phyloP scores from a whole-genome alignment of 2,888 invertebrate genomes.

The Ctena decussata region DNA sequence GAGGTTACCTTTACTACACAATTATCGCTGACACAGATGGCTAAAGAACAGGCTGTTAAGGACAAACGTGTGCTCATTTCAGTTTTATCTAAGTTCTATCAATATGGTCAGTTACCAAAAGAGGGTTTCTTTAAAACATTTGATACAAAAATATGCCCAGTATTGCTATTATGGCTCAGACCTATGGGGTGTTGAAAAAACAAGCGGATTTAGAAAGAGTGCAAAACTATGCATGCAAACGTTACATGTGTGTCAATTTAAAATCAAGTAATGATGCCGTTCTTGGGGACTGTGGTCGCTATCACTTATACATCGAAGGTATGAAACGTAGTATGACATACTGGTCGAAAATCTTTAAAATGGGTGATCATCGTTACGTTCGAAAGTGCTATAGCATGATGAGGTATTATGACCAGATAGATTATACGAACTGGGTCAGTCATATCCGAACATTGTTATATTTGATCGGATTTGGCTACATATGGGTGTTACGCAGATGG shows the following conservation, averaged over 20 bases:
- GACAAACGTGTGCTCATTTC: background rate
- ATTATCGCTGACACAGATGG: background rate
- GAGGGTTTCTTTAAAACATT: background rate
- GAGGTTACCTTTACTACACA: background rate
- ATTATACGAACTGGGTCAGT: background rate
- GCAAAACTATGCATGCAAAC: background rate
- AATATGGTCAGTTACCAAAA: background rate
- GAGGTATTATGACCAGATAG: background rate
- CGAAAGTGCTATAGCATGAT: constrained; percentile 2
- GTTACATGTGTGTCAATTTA: background rate
- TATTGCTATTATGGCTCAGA: background rate
- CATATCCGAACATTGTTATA: background rate
- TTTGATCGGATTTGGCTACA: background rate
- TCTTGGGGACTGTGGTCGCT: constrained; percentile 18
- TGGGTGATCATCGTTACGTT: background rate
- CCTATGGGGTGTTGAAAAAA: background rate
- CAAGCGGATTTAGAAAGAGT: background rate
- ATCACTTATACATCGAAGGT: background rate
- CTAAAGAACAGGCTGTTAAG: background rate
- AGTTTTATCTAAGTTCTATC: background rate
- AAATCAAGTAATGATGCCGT: background rate
- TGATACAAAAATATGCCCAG: background rate
- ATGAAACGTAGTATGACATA: background rate
- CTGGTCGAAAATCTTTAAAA: constrained; percentile 4
- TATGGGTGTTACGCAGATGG: too few species aligned